Conservation (phyloP, 2,888 invertebrate species). For the Gastrophysa polygoni region DNA sequence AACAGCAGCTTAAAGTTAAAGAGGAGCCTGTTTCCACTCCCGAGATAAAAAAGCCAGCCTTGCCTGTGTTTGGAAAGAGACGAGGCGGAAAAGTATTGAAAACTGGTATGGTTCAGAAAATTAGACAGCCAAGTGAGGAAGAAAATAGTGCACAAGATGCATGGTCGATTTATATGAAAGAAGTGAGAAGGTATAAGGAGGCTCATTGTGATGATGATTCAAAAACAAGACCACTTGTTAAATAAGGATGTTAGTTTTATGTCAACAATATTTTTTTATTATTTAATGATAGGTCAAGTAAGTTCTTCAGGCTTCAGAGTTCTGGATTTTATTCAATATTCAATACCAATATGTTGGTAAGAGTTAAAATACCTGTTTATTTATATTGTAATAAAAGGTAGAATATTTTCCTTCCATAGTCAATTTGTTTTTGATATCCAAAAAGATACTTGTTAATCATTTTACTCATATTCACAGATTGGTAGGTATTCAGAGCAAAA, state of each 20-base stretch:
- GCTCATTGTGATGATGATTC: slow-evolving; percentile 91
- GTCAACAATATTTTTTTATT: background rate
- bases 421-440: background rate
- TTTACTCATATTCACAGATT: no score
- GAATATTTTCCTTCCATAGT: background rate
- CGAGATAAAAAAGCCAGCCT: slow-evolving; percentile 57
- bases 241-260: slow-evolving; percentile 62
- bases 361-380: background rate
- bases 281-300: background rate
- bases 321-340: no score
- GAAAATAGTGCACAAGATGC: slow-evolving; percentile 79
- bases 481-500: no score
- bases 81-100: slow-evolving; percentile 86
- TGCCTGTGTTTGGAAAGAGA: slow-evolving; percentile 75
- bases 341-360: background rate
- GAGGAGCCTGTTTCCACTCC: slow-evolving; percentile 45
- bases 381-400: background rate
- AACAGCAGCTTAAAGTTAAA: slow-evolving; percentile 57
- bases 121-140: slow-evolving; percentile 69
- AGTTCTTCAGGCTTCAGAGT: background rate
- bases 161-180: slow-evolving; percentile 92
- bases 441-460: background rate
- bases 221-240: slow-evolving; percentile 88
- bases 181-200: slow-evolving; percentile 91
- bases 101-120: slow-evolving; percentile 89